A percentile compares a stretch with the other conserved stretches of the same genome.
These are phyloP conservation scores for Neuroscelio doddi DNA, from an alignment of 2,888 invertebrate species.

Conservation along the genomic window DNA sequence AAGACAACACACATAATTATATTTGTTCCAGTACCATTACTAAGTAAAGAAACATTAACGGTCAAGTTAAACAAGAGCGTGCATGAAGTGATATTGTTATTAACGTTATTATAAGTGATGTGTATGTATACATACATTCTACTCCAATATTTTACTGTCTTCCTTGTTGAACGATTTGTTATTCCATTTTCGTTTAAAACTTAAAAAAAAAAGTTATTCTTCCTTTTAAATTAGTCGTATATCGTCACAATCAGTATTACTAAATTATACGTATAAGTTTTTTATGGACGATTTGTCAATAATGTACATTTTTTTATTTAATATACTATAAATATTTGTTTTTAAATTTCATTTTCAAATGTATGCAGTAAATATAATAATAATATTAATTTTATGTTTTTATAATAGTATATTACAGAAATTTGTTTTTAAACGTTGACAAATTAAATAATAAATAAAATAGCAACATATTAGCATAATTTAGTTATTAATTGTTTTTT, in stretches of 20 bases:
- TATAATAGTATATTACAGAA: no score
- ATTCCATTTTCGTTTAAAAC: constrained; percentile 13
- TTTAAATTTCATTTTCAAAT: no score
- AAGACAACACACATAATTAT: constrained; percentile 57
- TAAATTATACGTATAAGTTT: constrained; percentile 30
- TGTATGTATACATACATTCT: constrained; percentile 36
- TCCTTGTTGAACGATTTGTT: constrained; percentile 52
- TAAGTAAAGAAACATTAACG: constrained; percentile 49
- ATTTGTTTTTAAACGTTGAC: no score
- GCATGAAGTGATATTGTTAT: constrained; percentile 45
- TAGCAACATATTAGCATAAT: no score
- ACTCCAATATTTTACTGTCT: constrained; percentile 62
- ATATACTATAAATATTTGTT: no score
- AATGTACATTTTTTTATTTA: background rate
- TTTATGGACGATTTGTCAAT: background rate
- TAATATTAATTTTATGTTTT: no score
- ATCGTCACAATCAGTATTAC: constrained; percentile 43
- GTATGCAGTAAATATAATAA: no score
- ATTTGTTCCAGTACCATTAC: constrained; percentile 56
- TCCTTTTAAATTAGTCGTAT: constrained; percentile 1
- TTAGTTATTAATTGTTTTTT: no score
- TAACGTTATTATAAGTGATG: constrained; percentile 30
- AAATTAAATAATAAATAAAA: no score
- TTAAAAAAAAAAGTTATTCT: no score
- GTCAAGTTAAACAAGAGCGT: constrained; percentile 47